phyloP scores from a whole-genome alignment of 1,140 invertebrate species.

The Maniola jurtina region DNA sequence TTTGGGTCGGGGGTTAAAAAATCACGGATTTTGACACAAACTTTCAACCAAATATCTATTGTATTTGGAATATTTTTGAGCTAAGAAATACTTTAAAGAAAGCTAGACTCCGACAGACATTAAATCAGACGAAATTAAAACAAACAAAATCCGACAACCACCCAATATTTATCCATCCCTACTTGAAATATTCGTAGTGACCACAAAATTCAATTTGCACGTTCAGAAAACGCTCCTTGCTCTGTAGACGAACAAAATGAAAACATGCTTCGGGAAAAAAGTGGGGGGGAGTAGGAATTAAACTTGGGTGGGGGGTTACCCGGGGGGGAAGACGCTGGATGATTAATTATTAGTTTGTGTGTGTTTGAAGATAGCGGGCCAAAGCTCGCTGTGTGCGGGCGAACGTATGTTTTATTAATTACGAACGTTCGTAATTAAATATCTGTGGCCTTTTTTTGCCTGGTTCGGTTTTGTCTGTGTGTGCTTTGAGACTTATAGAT shows the following conservation, averaged over 20 bases:
- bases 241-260: conserved; percentile 69
- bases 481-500: not conserved
- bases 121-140: conserved; percentile 28
- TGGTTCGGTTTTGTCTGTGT: conserved; percentile 3
- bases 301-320: conserved; percentile 50
- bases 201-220: conserved; percentile 77
- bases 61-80: too few relatives aligned
- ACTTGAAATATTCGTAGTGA: conserved; percentile 69
- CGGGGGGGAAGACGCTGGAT: conserved; percentile 61
- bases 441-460: conserved; percentile 16
- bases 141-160: conserved; percentile 31
- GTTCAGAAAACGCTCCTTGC: conserved; percentile 55
- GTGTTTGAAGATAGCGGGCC: conserved; percentile 63
- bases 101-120: conserved; percentile 8
- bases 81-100: not conserved
- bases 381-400: conserved; percentile 38
- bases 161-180: conserved; percentile 53
- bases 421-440: conserved; percentile 36
- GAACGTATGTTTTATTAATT: conserved; percentile 59
- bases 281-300: conserved; percentile 59
- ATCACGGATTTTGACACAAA: too few relatives aligned
- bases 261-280: conserved; percentile 71
- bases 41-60: too few relatives aligned
- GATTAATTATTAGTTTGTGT: conserved; percentile 76
- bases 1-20: too few relatives aligned